These are phyloP conservation scores for Mesoclemmys tuberculata DNA, from an alignment of 2,113 vertebrate genomes.

Conservation along the genomic window DNA sequence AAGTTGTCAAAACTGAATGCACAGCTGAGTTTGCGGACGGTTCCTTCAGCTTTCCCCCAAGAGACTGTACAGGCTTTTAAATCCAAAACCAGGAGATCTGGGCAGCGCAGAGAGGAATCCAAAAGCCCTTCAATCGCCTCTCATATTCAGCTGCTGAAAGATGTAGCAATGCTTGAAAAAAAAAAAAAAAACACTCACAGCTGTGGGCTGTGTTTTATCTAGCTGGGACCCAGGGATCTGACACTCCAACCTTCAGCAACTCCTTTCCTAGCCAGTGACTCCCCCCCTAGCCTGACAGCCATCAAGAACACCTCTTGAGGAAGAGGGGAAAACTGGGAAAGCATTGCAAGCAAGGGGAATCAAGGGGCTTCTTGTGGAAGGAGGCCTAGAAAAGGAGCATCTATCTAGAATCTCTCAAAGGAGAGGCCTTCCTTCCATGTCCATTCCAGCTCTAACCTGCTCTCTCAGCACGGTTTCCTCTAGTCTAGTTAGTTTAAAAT, in stretches of 20 bases:
- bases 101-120: not conserved
- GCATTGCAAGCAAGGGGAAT: not conserved
- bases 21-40: not conserved
- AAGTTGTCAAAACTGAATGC: not conserved
- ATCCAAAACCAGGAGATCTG: accelerated
- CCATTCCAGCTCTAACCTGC: not conserved
- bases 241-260: accelerated
- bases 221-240: not conserved
- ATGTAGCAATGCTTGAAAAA: not conserved
- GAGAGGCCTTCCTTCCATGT: not conserved
- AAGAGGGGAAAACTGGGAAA: not conserved
- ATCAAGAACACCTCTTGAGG: not conserved
- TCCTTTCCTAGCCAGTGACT: accelerated
- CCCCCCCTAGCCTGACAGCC: accelerated
- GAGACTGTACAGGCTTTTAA: not conserved
- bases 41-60: not conserved
- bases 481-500: constrained; percentile 66
- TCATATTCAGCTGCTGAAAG: not conserved
- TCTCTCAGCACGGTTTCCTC: constrained; percentile 18
- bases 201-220: not conserved
- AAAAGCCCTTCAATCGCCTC: not conserved
- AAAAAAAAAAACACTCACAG: not conserved
- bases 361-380: not conserved
- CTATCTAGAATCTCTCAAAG: not conserved
- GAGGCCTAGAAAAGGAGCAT: not conserved